phyloP scores from a whole-genome alignment of 2,797 vertebrate genomes.

The Steatocranus sp. region DNA sequence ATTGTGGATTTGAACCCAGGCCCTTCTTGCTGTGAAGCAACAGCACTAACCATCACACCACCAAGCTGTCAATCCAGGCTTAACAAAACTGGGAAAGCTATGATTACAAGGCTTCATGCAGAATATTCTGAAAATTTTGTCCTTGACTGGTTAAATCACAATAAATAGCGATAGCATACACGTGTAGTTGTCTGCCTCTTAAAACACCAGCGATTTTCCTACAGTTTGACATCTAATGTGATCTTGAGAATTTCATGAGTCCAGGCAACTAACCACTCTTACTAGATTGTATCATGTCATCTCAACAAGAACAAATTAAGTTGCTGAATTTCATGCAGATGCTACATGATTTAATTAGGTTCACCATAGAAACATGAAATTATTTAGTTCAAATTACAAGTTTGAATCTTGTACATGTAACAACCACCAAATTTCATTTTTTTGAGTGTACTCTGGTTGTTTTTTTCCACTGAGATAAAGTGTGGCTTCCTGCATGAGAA shows the following conservation, averaged over 20 bases:
- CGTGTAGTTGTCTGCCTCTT: background rate
- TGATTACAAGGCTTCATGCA: background rate
- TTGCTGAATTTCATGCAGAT: background rate
- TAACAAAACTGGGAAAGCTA: background rate
- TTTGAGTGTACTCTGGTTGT: background rate
- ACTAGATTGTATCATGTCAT: background rate
- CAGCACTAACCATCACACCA: background rate
- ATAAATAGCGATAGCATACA: background rate
- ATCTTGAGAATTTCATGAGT: background rate
- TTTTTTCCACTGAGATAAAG: background rate
- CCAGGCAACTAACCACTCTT: background rate
- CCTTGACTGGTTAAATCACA: background rate
- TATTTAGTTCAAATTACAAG: background rate
- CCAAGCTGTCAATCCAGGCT: rapidly evolving
- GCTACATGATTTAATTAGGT: background rate
- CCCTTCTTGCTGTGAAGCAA: background rate
- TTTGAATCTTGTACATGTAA: background rate
- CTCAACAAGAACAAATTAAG: background rate
- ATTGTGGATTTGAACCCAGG: background rate
- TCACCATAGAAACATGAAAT: background rate
- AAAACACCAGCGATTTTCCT: background rate
- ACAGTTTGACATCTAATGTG: background rate
- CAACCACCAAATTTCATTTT: too few relatives aligned
- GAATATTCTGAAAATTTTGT: background rate
- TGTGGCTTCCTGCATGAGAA: background rate